Base-by-base conservation (phyloP, 2,888 invertebrate genomes). In the Melikaiella ostensackeni region DNA sequence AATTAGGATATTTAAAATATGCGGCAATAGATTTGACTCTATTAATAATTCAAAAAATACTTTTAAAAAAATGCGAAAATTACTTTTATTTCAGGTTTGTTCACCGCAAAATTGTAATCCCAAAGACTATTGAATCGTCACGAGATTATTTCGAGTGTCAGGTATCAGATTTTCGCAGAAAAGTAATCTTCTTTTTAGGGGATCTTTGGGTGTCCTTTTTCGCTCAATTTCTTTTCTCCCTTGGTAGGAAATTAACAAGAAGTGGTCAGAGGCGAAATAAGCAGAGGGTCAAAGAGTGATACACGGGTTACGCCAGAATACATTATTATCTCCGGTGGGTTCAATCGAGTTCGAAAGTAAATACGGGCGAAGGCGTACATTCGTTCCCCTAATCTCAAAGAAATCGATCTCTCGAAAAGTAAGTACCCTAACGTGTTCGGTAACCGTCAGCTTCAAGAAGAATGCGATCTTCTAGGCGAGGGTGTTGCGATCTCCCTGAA, bases 361-460 rank as follows among this genome's bases (percentile, higher is more conserved):
- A 66, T 66, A 66, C 27, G 27, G 46, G 24, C 66, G 46, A 46
- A 66, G 66, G 66, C 27, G 27, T 46, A 27, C 66, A 55, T 55
- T 70, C 33, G 55, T 70, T 70, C 50, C 50, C 70, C 70, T 70
- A 70, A 70, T 70, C 70, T 70, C 70, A 3, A 70, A 70, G 50
- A 70, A 70, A 70, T 70, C 70, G 50, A 70, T 70, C 70, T 70
- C 70, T 30, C 50, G 70, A 70, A 70, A 70, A 70, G 27, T 70
- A 70, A 50, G 46, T 70, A 50, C 70, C 30, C 70, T 70, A 70
- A 70, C 70, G 70, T 50, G 70, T 50, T 70, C 70, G n/a, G 30
- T 50, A 70, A 50, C 50, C 70, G 50, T 55, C 50, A 70, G 70
- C 30, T 50, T 70, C 13, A 70, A 50, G 30, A 50, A 70, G 70